Percentiles rank a stretch among this genome's conserved stretches.
These are phyloP conservation scores for Vanessa tameamea DNA, from an alignment of 1,140 invertebrate genomes.

Conservation along the genomic window DNA sequence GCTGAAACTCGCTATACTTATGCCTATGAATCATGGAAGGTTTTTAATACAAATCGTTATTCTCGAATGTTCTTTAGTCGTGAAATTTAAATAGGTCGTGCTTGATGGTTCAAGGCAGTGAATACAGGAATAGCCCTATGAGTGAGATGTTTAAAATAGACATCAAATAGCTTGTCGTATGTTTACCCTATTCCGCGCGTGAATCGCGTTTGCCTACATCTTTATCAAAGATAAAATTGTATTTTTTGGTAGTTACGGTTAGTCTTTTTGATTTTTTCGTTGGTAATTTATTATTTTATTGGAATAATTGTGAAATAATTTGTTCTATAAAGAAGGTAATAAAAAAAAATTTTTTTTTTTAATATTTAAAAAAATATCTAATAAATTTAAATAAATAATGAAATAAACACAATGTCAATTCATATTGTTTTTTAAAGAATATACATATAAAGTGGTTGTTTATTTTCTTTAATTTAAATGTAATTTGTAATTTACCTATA, in stretches of 20 bases:
- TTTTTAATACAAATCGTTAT: slow-evolving; percentile 39
- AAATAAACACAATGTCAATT: no score
- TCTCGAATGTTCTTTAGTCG: slow-evolving; percentile 59
- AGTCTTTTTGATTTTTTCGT: slow-evolving; percentile 2
- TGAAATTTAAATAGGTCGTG: slow-evolving; percentile 64
- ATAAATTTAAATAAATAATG: no score
- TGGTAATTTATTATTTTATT: background rate
- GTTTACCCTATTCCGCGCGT: slow-evolving; percentile 42
- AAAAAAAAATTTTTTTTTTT: no score
- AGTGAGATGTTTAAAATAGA: slow-evolving; percentile 65
- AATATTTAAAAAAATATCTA: no score
- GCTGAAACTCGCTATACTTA: slow-evolving; percentile 6
- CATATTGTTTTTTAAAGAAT: background rate
- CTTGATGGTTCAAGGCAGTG: slow-evolving; percentile 67
- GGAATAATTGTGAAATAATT: no score
- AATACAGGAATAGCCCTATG: slow-evolving; percentile 61
- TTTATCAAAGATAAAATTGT: slow-evolving; percentile 20
- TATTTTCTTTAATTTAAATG: no score
- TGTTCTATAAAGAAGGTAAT: no score
- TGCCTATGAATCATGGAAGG: slow-evolving; percentile 31
- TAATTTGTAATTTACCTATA: no score
- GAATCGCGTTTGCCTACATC: slow-evolving; percentile 33
- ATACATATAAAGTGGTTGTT: no score
- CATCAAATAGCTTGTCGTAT: slow-evolving; percentile 42
- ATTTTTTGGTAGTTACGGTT: background rate